phyloP scores from a whole-genome alignment of 2,888 invertebrate species.

The Synergus umbraculus region DNA sequence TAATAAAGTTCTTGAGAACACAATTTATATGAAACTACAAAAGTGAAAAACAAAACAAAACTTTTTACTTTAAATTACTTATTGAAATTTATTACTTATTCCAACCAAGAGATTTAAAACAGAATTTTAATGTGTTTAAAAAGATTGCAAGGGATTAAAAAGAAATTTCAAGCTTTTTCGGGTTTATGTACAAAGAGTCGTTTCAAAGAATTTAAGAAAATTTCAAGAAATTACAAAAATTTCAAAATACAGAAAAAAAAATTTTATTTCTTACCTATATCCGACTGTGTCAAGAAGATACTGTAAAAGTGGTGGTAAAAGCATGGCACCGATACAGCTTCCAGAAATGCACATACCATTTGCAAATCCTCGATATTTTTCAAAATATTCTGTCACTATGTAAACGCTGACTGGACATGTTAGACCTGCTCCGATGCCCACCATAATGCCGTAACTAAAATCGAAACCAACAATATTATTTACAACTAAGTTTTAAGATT shows the following conservation, averaged over 20 bases:
- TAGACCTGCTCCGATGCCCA: slow-evolving; percentile 91
- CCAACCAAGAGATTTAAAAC: too few species aligned
- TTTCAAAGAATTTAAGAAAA: slow-evolving; percentile 37
- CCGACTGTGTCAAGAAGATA: slow-evolving; percentile 87
- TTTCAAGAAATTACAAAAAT: slow-evolving; percentile 44
- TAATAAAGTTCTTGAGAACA: too few species aligned
- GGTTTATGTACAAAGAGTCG: too few species aligned
- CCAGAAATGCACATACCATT: slow-evolving; percentile 95
- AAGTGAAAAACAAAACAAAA: too few species aligned
- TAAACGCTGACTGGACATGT: slow-evolving; percentile 93
- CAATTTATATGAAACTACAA: too few species aligned
- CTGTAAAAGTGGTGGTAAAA: slow-evolving; percentile 88
- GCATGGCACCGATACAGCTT: slow-evolving; percentile 90
- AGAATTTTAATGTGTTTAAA: too few species aligned
- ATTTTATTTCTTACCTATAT: slow-evolving; percentile 81
- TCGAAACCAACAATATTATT: slow-evolving; percentile 7
- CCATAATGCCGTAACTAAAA: slow-evolving; percentile 87
- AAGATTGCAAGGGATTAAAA: too few species aligned
- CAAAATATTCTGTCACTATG: slow-evolving; percentile 92
- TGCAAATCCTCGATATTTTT: slow-evolving; percentile 86
- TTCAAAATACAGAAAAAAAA: neutral
- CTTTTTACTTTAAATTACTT: too few species aligned
- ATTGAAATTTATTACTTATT: too few species aligned
- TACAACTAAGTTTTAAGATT: too few species aligned
- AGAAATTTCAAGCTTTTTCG: too few species aligned